A percentile compares a stretch with the other conserved stretches of the same genome.
Evolutionary conservation across 2,113 vertebrate species (phyloP).

Genomic region (Pontoporia blainvillei): DNA sequence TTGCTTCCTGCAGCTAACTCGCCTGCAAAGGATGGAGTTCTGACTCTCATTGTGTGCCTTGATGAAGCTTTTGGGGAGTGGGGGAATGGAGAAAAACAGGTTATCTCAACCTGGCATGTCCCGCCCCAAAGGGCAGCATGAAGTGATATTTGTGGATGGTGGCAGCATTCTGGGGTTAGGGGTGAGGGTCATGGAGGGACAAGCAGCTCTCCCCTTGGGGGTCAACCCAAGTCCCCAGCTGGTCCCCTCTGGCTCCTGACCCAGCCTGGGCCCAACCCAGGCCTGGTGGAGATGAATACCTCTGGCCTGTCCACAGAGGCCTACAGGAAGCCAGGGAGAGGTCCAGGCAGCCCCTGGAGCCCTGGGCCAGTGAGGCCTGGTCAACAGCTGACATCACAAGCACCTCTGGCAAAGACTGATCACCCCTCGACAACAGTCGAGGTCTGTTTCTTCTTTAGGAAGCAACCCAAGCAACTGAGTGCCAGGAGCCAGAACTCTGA

Average conservation of each 20-base stretch:
- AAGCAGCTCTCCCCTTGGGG: neutral
- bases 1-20: neutral
- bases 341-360: accelerated
- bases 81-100: neutral
- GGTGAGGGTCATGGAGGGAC: accelerated
- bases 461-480: neutral
- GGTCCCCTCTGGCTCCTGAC: neutral
- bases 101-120: too few relatives aligned
- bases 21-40: neutral
- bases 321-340: neutral
- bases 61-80: neutral
- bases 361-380: neutral
- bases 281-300: accelerated
- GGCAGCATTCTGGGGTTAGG: neutral
- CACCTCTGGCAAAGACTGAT: neutral
- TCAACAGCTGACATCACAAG: neutral
- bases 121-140: neutral
- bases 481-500: neutral
- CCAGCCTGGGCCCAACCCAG: neutral
- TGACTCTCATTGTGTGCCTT: neutral
- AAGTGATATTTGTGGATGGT: neutral
- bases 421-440: neutral
- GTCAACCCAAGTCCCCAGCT: neutral
- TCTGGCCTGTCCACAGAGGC: accelerated
- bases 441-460: conserved; percentile 10